A percentile compares a stretch with the other conserved stretches of the same genome.
These are phyloP conservation scores for Ophonus ardosiacus DNA, from an alignment of 2,888 invertebrate species.

Conservation along the genomic window DNA sequence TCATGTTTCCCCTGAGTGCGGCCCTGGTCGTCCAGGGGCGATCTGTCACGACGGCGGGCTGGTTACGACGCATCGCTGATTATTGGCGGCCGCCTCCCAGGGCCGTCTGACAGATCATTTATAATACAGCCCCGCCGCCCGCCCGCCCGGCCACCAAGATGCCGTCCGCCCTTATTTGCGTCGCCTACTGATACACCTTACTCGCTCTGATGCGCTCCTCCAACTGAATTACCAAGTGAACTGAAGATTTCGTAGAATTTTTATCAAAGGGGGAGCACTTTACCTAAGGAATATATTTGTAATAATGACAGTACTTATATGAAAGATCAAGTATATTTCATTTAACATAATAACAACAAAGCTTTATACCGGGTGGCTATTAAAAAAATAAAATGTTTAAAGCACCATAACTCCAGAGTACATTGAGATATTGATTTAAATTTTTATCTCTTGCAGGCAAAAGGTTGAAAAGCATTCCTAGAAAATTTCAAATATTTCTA, in stretches of 20 bases:
- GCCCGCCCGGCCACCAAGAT: not conserved
- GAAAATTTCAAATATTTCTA: too few relatives aligned
- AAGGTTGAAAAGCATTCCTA: too few relatives aligned
- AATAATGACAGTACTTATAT: too few relatives aligned
- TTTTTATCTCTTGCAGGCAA: too few relatives aligned
- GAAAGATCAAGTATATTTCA: too few relatives aligned
- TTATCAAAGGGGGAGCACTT: not conserved
- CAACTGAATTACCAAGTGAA: conserved; percentile 13
- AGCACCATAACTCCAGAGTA: too few relatives aligned
- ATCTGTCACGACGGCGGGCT: conserved; percentile 57
- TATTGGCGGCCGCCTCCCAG: conserved; percentile 61
- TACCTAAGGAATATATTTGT: too few relatives aligned
- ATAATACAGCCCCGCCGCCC: conserved; percentile 44
- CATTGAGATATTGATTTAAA: too few relatives aligned
- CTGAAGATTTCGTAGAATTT: not conserved
- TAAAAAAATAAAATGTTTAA: too few relatives aligned
- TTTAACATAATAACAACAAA: too few relatives aligned
- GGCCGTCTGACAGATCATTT: conserved; percentile 58
- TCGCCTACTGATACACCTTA: conserved; percentile 24
- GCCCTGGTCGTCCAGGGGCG: conserved; percentile 20
- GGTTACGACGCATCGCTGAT: conserved; percentile 62
- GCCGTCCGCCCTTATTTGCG: conserved; percentile 46
- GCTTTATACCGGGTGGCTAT: too few relatives aligned
- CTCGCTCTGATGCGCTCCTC: conserved; percentile 22
- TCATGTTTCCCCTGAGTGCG: conserved; percentile 12